Evolutionary conservation across 1,140 invertebrate species (phyloP).

Genomic region (Zaprionus vittiger): DNA sequence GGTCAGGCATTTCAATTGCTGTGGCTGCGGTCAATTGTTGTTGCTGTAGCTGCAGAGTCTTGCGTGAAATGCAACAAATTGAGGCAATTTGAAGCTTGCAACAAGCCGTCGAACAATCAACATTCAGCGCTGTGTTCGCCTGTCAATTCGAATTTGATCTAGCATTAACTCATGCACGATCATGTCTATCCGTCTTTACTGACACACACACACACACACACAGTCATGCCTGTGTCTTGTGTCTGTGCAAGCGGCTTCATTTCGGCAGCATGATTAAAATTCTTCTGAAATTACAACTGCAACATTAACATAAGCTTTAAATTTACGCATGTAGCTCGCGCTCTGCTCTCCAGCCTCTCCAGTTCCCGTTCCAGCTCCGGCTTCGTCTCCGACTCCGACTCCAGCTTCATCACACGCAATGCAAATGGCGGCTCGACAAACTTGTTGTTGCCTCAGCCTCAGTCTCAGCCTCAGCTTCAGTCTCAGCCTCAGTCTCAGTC

Average conservation of each 20-base stretch:
- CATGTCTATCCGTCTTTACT: constrained; percentile 31
- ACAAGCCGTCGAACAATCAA: constrained; percentile 36
- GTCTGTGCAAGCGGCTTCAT: constrained; percentile 9
- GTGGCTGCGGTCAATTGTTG: constrained; percentile 33
- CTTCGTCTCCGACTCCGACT: neutral
- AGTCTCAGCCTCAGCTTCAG: neutral
- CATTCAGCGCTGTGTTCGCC: constrained; percentile 51
- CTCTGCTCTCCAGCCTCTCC: neutral
- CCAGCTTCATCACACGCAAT: constrained; percentile 14
- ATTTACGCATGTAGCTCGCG: constrained; percentile 17
- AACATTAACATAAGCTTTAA: constrained; percentile 8
- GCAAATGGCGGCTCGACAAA: constrained; percentile 13
- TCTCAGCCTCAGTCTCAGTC: neutral
- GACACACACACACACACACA: constrained; percentile 1
- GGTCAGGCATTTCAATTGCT: constrained; percentile 73
- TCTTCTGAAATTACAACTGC: constrained; percentile 36
- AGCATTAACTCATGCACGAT: constrained; percentile 43
- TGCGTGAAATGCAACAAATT: constrained; percentile 81
- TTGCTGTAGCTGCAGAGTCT: constrained; percentile 15
- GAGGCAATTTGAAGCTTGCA: constrained; percentile 48
- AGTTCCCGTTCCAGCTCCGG: neutral
- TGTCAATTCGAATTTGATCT: constrained; percentile 59
- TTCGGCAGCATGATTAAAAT: constrained; percentile 45
- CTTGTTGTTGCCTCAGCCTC: constrained; percentile 1
- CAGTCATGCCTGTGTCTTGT: neutral